A percentile compares a stretch with the other conserved stretches of the same genome.
phyloP scores from a whole-genome alignment of 2,888 invertebrate genomes.

The Deroplatys truncata region DNA sequence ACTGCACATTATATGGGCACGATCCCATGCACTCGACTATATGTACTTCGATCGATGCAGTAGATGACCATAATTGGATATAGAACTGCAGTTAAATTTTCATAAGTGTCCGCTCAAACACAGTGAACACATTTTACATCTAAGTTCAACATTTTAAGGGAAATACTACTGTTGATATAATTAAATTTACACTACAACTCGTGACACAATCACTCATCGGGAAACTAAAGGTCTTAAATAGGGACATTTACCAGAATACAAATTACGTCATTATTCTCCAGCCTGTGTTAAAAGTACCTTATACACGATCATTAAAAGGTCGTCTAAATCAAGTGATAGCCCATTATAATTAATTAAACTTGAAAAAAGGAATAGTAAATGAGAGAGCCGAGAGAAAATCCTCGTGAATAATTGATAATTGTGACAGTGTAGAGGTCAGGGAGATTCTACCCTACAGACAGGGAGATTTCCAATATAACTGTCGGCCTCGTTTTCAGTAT shows the following conservation, averaged over 20 bases:
- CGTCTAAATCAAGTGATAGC: not conserved
- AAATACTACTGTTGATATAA: no score
- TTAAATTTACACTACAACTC: not conserved
- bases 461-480: not conserved
- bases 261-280: not conserved
- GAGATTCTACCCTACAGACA: no score
- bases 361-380: not conserved
- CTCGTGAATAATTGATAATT: not conserved
- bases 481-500: not conserved
- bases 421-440: not conserved
- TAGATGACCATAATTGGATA: no score
- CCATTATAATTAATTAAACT: not conserved
- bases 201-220: not conserved
- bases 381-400: not conserved
- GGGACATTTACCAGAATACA: not conserved
- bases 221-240: not conserved
- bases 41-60: no score
- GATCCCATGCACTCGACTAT: no score
- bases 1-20: no score
- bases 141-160: no score
- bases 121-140: no score
- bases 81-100: no score
- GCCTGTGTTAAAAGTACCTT: not conserved
- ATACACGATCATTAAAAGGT: not conserved
- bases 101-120: no score